Evolutionary conservation across 1,140 invertebrate genomes (phyloP), one percentile per base, ranked within the genome.

Genomic region (Amphibalanus amphitrite): DNA sequence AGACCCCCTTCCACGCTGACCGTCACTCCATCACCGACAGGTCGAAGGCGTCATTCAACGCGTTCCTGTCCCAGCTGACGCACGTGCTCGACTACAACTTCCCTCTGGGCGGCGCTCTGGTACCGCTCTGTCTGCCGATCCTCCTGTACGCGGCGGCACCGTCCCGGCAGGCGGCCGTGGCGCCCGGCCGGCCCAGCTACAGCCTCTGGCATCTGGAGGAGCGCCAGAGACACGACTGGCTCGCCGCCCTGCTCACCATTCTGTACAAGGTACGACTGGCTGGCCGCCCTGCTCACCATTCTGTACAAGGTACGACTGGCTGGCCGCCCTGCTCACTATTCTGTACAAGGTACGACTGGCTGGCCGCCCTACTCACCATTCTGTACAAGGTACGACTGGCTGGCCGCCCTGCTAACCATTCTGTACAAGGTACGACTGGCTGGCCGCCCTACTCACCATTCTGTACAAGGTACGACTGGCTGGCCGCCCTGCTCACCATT

Each of bases 51-150:
- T 92, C 95, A 0, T 98, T 98, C 81, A 97, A 95, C 81, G 92
- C 93, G 8, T 98, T 97, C 78, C 81, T 99, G 76, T 88, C 91
- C 28, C 95, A 93, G 78, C 80, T 97, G 69, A 92, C 94, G 0
- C 89, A 97, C 86, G 85, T 98, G 28, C 78, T 97, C 75, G 94
- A 98, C 80, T 90, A 94, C 78, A 97, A 98, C 81, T 92, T 95
- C 78, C 80, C 89, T 59, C 92, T 98, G 83, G 93, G 93, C 0
- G 89, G 88, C 75, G 84, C 87, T 28, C 87, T 99, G 47, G 84
- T 97, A 25, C 88, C 92, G 20, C 90, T 92, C 0, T 88, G 90
- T 17, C 80, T 97, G 67, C 85, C 92, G 33, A 82, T 99, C 26
- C 83, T 99, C 64, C 88, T 96, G 77, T 95, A 93, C 80, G 87